A percentile compares a stretch with the other conserved stretches of the same genome.
These are phyloP conservation scores for Lytechinus pictus DNA, from an alignment of 35 echinoderm and acorn worm genomes.

Conservation along the genomic window DNA sequence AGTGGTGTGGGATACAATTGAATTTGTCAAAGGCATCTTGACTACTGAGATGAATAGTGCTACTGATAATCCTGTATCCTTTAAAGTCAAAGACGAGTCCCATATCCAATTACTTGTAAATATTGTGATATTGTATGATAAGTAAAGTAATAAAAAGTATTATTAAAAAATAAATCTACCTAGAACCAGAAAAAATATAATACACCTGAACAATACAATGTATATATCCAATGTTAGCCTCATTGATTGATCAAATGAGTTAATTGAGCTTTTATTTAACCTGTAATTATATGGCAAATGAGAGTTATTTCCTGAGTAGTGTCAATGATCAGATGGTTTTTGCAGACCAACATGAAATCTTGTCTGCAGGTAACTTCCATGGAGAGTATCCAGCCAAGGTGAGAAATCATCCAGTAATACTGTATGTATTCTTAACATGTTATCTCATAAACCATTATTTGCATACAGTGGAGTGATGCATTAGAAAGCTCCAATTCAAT, in stretches of 20 bases:
- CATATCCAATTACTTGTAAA: no score
- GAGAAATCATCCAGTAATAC: neutral
- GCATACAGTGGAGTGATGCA: neutral
- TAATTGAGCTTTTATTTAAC: neutral
- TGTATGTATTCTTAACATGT: neutral
- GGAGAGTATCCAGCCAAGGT: slow-evolving; percentile 97
- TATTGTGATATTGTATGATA: no score
- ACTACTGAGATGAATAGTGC: slow-evolving; percentile 97
- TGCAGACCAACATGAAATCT: slow-evolving; percentile 76
- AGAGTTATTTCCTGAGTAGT: neutral
- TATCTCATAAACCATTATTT: neutral
- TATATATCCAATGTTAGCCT: neutral
- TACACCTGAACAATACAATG: neutral
- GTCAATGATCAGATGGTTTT: slow-evolving; percentile 77
- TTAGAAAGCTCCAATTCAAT: neutral
- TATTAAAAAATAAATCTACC: no score
- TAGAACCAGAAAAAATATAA: no score
- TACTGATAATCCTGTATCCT: slow-evolving; percentile 99
- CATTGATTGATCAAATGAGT: neutral
- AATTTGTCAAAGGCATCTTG: slow-evolving; percentile 88
- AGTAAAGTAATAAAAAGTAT: no score
- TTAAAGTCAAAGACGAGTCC: neutral
- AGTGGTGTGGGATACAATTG: slow-evolving; percentile 89
- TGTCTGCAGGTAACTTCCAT: slow-evolving; percentile 95
- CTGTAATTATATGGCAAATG: neutral